Conservation (phyloP, 2,113 vertebrate species). For the Ammodytes marinus region DNA sequence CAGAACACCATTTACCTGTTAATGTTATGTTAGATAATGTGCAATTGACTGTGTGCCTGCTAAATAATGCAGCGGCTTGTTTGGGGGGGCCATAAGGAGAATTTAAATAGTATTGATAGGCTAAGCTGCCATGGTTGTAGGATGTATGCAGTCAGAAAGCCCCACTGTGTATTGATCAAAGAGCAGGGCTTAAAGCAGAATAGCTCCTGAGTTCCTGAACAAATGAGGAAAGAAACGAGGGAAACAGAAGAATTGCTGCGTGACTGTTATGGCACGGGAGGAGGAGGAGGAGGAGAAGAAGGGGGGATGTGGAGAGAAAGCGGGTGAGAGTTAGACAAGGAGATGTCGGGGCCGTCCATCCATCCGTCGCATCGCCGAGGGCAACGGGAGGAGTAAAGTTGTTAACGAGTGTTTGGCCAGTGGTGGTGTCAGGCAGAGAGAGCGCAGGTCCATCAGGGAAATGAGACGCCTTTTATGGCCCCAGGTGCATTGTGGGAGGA, state of each 20-base stretch:
- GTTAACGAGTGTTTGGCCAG: constrained; percentile 85
- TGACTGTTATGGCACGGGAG: constrained; percentile 16
- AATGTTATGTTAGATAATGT: constrained; percentile 92
- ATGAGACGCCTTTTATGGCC: constrained; percentile 82
- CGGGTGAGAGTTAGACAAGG: constrained; percentile 69
- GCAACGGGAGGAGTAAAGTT: constrained; percentile 79
- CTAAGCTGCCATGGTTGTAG: constrained; percentile 88
- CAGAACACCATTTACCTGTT: constrained; percentile 85
- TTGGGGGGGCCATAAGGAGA: constrained; percentile 89
- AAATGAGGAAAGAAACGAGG: constrained; percentile 27
- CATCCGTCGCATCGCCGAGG: constrained; percentile 65
- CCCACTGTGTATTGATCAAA: constrained; percentile 86
- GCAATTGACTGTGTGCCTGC: constrained; percentile 90
- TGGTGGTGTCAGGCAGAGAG: constrained; percentile 67
- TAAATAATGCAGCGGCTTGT: constrained; percentile 95
- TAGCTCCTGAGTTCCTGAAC: constrained; percentile 45
- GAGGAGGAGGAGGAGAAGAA: constrained; percentile 32
- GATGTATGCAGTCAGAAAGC: constrained; percentile 90
- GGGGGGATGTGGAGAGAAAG: constrained; percentile 52
- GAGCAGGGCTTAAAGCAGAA: constrained; percentile 66
- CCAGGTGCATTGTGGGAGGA: constrained; percentile 79
- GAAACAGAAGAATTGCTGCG: constrained; percentile 12
- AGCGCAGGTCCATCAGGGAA: constrained; percentile 83
- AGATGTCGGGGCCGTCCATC: constrained; percentile 72
- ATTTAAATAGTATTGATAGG: constrained; percentile 97